A percentile compares a stretch with the other conserved stretches of the same genome.
Evolutionary conservation across 1,140 invertebrate genomes (phyloP).

Genomic region (Apis mellifera): DNA sequence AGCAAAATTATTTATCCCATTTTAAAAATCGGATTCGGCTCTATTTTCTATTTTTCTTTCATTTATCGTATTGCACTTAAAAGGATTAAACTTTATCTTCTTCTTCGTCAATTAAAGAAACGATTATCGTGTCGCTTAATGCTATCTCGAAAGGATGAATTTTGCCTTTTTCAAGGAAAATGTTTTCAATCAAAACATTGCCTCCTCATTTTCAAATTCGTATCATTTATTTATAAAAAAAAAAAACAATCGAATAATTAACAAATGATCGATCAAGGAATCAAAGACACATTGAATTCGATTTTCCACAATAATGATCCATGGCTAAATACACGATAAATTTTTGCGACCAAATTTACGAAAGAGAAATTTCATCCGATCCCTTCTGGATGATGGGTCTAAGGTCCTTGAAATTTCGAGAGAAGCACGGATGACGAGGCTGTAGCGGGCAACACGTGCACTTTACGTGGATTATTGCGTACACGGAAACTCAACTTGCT

Average conservation of each 20-base stretch:
- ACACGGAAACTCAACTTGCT: background rate
- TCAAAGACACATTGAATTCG: background rate
- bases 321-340: no score
- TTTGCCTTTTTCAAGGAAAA: no score
- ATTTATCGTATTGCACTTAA: background rate
- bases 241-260: no score
- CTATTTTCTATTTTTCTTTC: no score
- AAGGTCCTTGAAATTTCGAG: slow-evolving; percentile 33
- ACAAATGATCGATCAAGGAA: no score
- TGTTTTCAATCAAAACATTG: no score
- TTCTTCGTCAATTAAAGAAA: no score
- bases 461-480: slow-evolving; percentile 47
- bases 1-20: background rate
- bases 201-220: no score
- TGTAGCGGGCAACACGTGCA: slow-evolving; percentile 25
- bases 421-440: background rate
- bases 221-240: no score
- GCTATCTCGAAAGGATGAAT: no score
- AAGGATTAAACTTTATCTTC: no score
- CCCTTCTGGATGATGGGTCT: background rate
- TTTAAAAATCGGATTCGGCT: background rate
- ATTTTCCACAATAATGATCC: background rate
- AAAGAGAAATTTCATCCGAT: background rate
- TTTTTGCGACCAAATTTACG: background rate
- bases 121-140: no score